Base-by-base conservation (phyloP, 2,113 vertebrate species). In the Eolophus roseicapilla region DNA sequence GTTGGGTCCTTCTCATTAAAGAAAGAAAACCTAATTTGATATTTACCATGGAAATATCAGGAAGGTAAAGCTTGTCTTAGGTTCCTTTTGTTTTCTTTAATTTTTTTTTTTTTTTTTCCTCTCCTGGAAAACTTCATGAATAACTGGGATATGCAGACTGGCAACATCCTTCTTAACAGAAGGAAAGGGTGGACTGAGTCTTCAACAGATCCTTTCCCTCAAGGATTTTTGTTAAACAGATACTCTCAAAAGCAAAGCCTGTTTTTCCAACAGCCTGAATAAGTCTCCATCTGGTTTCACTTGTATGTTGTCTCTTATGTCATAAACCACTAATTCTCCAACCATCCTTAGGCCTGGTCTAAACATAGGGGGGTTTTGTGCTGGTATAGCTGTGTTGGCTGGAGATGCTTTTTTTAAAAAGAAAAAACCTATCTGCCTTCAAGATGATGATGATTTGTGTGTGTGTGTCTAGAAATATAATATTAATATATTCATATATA, bases 251-350 rank as follows among this genome's bases (percentile, higher is more conserved):
- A 94, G 90, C 86, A 96, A 95, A 94, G 95, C 86, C 88, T 95
- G 82, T 97, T 97, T 96, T 97, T 96, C 95, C 93, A 95, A 76
- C 68, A 89, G 93, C 81, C 96, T 96, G 93, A 93, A 91, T 93
- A 94, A 96, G 83, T 73, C 93, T 94, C 93, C 96, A 96, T 97
- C 96, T 97, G 96, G 96, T 97, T 96, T 96, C 95, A 97, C 93
- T 97, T 96, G 88, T n/a, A 59, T 94, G 86, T 96, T 96, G 92
- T 96, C 92, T 97, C 96, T 97, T 96, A 97, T 95, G 96, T 97
- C 96, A 96, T 97, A 96, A 97, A 96, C 96, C 96, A 97, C 96
- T 95, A 96, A 97, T 96, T 97, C 96, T 97, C 76, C 90, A 97
- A 17, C 95, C 88, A 94, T 96, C 96, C 93, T 94, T 94, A 95